These are phyloP conservation scores for Elgaria multicarinata DNA, from an alignment of 2,113 vertebrate genomes.

Conservation along the genomic window DNA sequence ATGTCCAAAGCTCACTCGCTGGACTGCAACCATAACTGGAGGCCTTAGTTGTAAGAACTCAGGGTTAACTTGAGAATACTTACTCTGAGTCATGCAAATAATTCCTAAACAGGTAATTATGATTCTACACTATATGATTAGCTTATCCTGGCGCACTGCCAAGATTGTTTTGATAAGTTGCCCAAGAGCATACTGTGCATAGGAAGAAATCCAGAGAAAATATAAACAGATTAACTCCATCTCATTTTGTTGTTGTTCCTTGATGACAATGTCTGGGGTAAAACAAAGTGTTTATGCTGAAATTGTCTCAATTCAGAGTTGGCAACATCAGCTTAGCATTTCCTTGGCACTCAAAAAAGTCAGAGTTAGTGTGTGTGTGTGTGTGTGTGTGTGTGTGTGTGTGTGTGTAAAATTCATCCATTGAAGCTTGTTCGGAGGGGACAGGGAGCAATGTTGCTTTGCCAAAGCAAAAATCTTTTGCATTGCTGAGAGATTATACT, in stretches of 20 bases:
- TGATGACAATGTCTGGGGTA: neutral
- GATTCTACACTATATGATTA: conserved; percentile 22
- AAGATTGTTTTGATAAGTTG: neutral
- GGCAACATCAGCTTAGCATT: neutral
- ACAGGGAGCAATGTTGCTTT: neutral
- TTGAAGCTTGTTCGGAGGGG: neutral
- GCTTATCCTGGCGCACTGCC: neutral
- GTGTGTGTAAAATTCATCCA: neutral
- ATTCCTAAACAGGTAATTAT: neutral
- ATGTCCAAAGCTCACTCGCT: neutral
- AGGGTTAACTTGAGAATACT: conserved; percentile 24
- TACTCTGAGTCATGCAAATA: neutral
- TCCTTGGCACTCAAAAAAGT: neutral
- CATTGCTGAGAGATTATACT: neutral
- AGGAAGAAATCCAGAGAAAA: conserved; percentile 30
- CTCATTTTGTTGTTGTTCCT: conserved; percentile 19
- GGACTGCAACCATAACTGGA: neutral
- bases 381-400: conserved; percentile 16
- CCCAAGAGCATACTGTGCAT: neutral
- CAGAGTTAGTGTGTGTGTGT: neutral
- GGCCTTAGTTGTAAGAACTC: neutral
- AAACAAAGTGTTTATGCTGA: neutral
- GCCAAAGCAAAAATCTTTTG: conserved; percentile 7
- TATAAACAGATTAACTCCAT: neutral
- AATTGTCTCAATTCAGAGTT: neutral